Percentiles rank a stretch among this genome's conserved stretches.
phyloP scores from a whole-genome alignment of 2,888 invertebrate genomes.

The Leuctra nigra region DNA sequence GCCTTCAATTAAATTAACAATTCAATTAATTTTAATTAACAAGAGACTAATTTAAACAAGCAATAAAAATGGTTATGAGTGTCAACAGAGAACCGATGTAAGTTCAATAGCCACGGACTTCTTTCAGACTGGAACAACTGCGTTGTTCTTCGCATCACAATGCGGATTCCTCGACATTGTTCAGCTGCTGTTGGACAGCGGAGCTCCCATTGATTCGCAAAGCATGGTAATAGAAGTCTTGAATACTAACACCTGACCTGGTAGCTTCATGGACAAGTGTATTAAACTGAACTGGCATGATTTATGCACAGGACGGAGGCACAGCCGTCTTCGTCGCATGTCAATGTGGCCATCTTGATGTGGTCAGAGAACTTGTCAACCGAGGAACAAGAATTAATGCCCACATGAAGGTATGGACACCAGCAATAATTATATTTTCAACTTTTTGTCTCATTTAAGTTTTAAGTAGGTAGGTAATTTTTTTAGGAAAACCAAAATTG shows the following conservation, averaged over 20 bases:
- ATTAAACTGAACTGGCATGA: not conserved
- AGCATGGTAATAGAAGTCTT: conserved; percentile 59
- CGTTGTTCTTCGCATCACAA: conserved; percentile 91
- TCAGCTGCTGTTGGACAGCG: conserved; percentile 65
- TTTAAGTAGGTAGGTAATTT: no score
- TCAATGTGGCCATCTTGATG: conserved; percentile 84
- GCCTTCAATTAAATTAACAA: no score
- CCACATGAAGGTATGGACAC: conserved; percentile 76
- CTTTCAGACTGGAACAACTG: conserved; percentile 82
- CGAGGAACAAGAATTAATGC: conserved; percentile 76
- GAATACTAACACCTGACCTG: no score
- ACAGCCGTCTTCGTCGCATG: conserved; percentile 89
- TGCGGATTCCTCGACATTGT: conserved; percentile 84
- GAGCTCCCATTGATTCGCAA: conserved; percentile 69
- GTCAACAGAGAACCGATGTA: no score
- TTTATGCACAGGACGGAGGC: conserved; percentile 74
- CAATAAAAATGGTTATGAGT: no score
- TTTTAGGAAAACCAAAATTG: no score
- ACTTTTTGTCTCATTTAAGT: no score
- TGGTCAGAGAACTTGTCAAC: conserved; percentile 75
- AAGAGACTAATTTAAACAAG: no score
- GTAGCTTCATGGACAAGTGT: no score
- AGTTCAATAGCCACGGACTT: no score
- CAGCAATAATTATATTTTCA: no score
- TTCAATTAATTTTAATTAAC: no score